phyloP scores from a whole-genome alignment of 2,797 vertebrate genomes.

The Leuciscus waleckii region DNA sequence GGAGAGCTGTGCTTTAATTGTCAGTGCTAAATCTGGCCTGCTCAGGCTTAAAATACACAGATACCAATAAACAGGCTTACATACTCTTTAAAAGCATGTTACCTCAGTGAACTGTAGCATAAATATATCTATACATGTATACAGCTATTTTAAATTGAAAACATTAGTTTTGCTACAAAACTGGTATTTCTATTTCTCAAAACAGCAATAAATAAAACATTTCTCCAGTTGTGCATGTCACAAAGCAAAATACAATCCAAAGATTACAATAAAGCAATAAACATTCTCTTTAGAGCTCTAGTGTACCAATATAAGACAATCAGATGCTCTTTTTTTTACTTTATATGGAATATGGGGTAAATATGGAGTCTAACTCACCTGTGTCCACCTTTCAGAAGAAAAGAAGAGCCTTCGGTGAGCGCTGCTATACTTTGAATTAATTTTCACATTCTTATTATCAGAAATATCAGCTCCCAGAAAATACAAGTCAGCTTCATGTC shows the following conservation, averaged over 20 bases:
- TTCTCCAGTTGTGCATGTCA: background rate
- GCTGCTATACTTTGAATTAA: background rate
- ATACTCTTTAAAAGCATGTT: background rate
- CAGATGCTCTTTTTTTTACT: background rate
- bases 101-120: background rate
- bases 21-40: slow-evolving; percentile 38
- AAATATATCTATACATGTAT: background rate
- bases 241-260: background rate
- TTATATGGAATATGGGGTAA: background rate
- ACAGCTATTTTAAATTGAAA: background rate
- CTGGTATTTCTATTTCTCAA: background rate
- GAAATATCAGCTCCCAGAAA: background rate
- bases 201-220: background rate
- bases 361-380: slow-evolving; percentile 24
- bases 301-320: background rate
- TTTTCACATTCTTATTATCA: background rate
- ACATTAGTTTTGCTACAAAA: background rate
- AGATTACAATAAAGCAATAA: background rate
- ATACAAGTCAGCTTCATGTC: background rate
- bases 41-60: slow-evolving; percentile 50
- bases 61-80: slow-evolving; percentile 42
- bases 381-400: slow-evolving; percentile 3
- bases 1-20: slow-evolving; percentile 30
- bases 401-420: background rate
- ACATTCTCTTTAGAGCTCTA: background rate